A percentile compares a stretch with the other conserved stretches of the same genome.
These are phyloP conservation scores for Ceyx erithaca DNA, from an alignment of 2,797 vertebrate genomes.

Conservation along the genomic window DNA sequence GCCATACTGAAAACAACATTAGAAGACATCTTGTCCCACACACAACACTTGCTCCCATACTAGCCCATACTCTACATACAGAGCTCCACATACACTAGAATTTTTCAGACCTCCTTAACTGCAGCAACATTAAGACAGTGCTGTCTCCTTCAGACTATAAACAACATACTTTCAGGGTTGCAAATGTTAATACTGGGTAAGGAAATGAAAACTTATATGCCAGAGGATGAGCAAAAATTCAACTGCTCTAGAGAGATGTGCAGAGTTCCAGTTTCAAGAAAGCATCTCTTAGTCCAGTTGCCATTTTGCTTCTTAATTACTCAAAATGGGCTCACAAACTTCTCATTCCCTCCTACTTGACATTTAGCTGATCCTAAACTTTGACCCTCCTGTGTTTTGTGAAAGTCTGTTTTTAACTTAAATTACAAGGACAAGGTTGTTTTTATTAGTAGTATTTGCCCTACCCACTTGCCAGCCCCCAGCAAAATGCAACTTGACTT, in stretches of 20 bases:
- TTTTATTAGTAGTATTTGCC: background rate
- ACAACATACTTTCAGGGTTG: background rate
- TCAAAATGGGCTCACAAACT: background rate
- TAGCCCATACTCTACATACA: background rate
- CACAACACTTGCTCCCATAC: background rate
- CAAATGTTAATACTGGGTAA: background rate
- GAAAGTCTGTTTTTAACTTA: background rate
- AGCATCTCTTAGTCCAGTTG: background rate
- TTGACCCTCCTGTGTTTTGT: background rate
- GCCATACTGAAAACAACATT: background rate
- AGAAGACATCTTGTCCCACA: background rate
- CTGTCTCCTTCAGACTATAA: background rate
- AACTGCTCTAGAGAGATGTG: background rate
- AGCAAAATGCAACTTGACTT: background rate
- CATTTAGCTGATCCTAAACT: background rate
- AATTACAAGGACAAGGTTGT: background rate
- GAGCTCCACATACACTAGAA: background rate
- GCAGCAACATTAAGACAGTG: background rate
- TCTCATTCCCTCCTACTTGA: background rate
- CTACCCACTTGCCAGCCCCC: background rate
- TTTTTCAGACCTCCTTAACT: background rate
- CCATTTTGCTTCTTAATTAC: background rate
- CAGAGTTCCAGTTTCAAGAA: background rate
- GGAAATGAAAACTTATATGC: background rate
- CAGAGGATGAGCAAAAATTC: background rate